Percentiles rank a stretch among this genome's conserved stretches.
Evolutionary conservation across 2,113 vertebrate species (phyloP).

Genomic region (Cynoglossus semilaevis): DNA sequence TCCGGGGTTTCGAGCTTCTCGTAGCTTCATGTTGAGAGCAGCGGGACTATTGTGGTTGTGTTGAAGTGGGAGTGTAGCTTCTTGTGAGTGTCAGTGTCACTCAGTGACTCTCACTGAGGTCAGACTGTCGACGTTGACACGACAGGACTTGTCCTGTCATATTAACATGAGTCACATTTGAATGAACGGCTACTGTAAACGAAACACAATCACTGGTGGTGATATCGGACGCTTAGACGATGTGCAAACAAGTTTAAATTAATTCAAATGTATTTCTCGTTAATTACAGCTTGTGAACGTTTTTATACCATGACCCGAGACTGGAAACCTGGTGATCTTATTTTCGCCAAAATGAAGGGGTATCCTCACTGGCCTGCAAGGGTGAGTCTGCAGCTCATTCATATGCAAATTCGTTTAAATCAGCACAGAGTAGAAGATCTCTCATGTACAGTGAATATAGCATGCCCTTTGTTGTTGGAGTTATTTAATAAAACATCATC

Average conservation of each 20-base stretch:
- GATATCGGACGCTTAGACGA: too few relatives aligned
- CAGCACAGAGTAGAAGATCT: too few relatives aligned
- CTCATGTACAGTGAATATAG: too few relatives aligned
- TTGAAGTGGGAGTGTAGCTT: not conserved
- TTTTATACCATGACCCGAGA: slow-evolving; percentile 82
- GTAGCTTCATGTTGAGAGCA: too few relatives aligned
- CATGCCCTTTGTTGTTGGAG: too few relatives aligned
- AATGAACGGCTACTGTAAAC: slow-evolving; percentile 9
- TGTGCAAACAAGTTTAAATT: too few relatives aligned
- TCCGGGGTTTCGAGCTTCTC: too few relatives aligned
- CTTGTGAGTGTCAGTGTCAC: not conserved
- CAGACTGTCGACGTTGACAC: not conserved
- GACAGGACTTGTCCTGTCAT: not conserved
- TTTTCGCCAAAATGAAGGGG: slow-evolving; percentile 98
- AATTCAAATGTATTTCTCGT: not conserved
- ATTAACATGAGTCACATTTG: slow-evolving; percentile 8
- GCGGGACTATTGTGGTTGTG: too few relatives aligned
- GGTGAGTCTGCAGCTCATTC: slow-evolving; percentile 69
- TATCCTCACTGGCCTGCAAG: slow-evolving; percentile 97
- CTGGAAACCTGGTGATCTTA: slow-evolving; percentile 93
- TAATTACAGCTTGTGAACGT: slow-evolving; percentile 6
- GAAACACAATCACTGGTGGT: not conserved
- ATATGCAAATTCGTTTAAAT: not conserved
- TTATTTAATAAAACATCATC: too few relatives aligned
- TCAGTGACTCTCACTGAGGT: too few relatives aligned